A percentile compares a stretch with the other conserved stretches of the same genome.
Evolutionary conservation across 2,888 invertebrate species (phyloP).

Genomic region (Eubasilissa splendida): DNA sequence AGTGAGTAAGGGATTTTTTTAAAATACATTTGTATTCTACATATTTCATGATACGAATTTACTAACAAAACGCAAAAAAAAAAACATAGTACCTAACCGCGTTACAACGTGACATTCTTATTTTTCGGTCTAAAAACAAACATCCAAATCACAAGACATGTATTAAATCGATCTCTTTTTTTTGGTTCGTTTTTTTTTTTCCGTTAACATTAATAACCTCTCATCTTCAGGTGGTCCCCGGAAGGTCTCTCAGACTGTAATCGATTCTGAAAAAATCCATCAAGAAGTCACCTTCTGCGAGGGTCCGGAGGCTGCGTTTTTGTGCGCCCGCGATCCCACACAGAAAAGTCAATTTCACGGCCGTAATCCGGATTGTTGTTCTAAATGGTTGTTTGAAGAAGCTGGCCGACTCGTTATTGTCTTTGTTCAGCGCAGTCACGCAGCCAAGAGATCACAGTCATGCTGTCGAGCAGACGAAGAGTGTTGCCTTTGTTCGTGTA

Average conservation of each 20-base stretch:
- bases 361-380: slow-evolving; percentile 4
- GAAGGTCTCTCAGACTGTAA: background rate
- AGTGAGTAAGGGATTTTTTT: too few relatives aligned
- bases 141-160: too few relatives aligned
- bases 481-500: too few relatives aligned
- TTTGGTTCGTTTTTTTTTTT: background rate
- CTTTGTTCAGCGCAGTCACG: too few relatives aligned
- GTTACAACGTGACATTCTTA: too few relatives aligned
- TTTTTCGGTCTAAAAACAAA: too few relatives aligned
- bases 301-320: background rate
- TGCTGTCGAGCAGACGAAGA: too few relatives aligned
- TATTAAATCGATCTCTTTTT: slow-evolving; percentile 2
- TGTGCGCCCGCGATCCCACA: background rate
- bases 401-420: background rate
- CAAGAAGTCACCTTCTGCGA: background rate
- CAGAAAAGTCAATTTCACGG: slow-evolving; percentile 26
- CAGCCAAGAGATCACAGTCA: too few relatives aligned
- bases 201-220: background rate
- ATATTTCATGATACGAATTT: too few relatives aligned
- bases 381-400: slow-evolving; percentile 25
- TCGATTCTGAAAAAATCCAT: slow-evolving; percentile 14
- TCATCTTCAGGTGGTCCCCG: slow-evolving; percentile 4
- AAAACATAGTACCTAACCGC: too few relatives aligned
- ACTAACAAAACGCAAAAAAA: too few relatives aligned
- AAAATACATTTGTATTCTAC: too few relatives aligned